Evolutionary conservation across 2,797 vertebrate genomes (phyloP).

Genomic region (Anguilla marmorata): DNA sequence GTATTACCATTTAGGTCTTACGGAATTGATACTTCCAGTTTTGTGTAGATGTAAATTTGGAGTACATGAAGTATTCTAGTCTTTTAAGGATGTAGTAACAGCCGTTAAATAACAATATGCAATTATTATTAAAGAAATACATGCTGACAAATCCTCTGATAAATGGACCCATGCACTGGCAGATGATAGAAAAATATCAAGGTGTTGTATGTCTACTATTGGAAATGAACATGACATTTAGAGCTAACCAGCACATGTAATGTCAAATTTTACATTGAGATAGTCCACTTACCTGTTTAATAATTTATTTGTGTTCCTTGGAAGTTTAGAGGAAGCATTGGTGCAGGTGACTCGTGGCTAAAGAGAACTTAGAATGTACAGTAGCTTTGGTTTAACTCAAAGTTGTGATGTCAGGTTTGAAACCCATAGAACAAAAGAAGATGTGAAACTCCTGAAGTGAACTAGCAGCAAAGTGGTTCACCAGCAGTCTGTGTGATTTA

Average conservation of each 20-base stretch:
- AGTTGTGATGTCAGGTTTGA: neutral
- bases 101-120: no score
- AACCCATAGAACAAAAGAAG: slow-evolving; percentile 7
- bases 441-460: neutral
- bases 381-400: neutral
- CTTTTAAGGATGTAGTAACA: neutral
- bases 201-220: neutral
- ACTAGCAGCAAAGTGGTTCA: neutral
- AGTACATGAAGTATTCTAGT: neutral
- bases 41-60: neutral
- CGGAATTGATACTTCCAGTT: neutral
- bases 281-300: neutral
- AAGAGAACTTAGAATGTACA: neutral
- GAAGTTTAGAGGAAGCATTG: neutral
- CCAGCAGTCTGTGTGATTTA: neutral
- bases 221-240: neutral
- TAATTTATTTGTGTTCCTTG: neutral
- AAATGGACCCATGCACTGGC: neutral
- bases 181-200: neutral
- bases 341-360: neutral
- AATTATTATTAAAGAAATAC: neutral
- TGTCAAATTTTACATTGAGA: neutral
- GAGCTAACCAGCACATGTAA: neutral
- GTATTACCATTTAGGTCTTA: neutral
- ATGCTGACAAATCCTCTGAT: neutral